Percentiles rank a stretch among this genome's conserved stretches.
Conservation (phyloP, 1,140 invertebrate genomes). For the Drosophila burlai region DNA sequence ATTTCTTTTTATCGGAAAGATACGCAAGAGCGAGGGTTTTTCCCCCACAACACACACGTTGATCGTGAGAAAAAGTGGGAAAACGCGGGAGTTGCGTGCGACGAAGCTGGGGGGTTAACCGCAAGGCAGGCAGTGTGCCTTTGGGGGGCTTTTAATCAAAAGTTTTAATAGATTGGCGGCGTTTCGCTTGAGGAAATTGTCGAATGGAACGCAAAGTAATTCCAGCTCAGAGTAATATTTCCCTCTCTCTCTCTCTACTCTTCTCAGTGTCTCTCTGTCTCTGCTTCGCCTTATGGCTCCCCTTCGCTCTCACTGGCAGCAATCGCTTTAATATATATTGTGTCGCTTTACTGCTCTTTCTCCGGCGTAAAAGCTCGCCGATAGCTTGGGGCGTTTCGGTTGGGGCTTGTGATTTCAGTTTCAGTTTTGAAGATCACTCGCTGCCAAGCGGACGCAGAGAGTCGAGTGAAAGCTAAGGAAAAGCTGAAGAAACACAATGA, state of each 20-base stretch:
- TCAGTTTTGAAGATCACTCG: conserved; percentile 78
- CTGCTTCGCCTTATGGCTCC: not conserved
- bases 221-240: conserved; percentile 46
- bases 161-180: conserved; percentile 76
- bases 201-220: conserved; percentile 69
- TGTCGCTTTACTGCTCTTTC: conserved; percentile 18
- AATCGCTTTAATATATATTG: not conserved
- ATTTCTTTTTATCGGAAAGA: conserved; percentile 36
- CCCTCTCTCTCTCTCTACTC: not conserved
- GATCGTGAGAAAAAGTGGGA: conserved; percentile 10
- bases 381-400: conserved; percentile 37
- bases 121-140: conserved; percentile 22
- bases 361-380: conserved; percentile 50
- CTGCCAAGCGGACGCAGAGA: conserved; percentile 39
- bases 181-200: conserved; percentile 68
- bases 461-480: conserved; percentile 23
- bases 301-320: conserved; percentile 8
- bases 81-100: conserved; percentile 4
- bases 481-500: conserved; percentile 4
- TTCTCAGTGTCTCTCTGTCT: conserved; percentile 1
- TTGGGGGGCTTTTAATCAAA: conserved; percentile 71
- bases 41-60: conserved; percentile 7
- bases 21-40: conserved; percentile 44
- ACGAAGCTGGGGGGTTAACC: conserved; percentile 45
- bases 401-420: conserved; percentile 65